Conservation (phyloP, 2,888 invertebrate genomes). For the Microplitis deprimator region DNA sequence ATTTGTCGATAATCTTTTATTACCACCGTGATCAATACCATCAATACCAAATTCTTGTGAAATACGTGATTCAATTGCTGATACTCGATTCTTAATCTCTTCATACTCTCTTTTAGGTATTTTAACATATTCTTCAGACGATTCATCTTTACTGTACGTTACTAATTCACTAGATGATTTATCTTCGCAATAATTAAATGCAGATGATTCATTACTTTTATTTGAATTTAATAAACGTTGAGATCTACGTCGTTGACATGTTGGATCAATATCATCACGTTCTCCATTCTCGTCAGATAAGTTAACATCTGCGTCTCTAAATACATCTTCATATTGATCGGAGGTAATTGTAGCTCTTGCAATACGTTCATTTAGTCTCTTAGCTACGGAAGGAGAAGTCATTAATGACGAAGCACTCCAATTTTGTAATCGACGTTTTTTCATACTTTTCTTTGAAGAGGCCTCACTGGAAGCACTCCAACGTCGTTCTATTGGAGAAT, state of each 20-base stretch:
- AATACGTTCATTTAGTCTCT: constrained; percentile 49
- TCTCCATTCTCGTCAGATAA: constrained; percentile 63
- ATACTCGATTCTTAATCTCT: constrained; percentile 83
- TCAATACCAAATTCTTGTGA: constrained; percentile 77
- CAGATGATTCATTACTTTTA: background rate
- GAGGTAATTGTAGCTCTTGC: constrained; percentile 46
- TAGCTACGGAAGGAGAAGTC: constrained; percentile 50
- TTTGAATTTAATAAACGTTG: constrained; percentile 33
- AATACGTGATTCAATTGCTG: constrained; percentile 80
- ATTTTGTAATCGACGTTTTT: constrained; percentile 53
- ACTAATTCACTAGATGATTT: background rate
- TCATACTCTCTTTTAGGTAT: constrained; percentile 84
- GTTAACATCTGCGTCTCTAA: constrained; percentile 65
- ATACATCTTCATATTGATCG: constrained; percentile 59
- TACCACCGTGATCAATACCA: constrained; percentile 60
- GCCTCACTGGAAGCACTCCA: constrained; percentile 74
- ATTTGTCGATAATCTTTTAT: constrained; percentile 63
- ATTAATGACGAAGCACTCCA: constrained; percentile 50
- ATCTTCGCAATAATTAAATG: background rate
- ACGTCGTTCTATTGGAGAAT: constrained; percentile 71
- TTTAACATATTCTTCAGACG: constrained; percentile 77
- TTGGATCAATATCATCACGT: constrained; percentile 27
- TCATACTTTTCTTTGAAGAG: constrained; percentile 57
- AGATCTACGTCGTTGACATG: constrained; percentile 45
- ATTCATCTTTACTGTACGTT: background rate